Percentiles rank a stretch among this genome's conserved stretches.
Evolutionary conservation across 1,140 invertebrate genomes (phyloP).

Genomic region (Hyphantria cunea): DNA sequence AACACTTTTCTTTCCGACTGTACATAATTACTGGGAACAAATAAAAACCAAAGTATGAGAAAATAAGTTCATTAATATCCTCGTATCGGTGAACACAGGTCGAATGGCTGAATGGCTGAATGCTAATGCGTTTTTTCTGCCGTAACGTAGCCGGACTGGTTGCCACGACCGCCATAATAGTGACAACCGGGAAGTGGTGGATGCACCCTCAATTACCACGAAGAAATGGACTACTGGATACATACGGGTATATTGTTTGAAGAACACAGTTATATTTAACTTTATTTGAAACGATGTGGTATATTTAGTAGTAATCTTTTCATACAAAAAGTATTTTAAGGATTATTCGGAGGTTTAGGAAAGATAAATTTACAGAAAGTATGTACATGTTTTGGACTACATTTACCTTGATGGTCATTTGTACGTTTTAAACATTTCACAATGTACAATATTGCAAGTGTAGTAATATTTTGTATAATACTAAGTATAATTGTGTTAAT

Average conservation of each 20-base stretch:
- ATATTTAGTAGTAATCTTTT: too few relatives aligned
- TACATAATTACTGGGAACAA: neutral
- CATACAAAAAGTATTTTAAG: too few relatives aligned
- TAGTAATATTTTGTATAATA: too few relatives aligned
- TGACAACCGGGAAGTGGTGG: constrained; percentile 50
- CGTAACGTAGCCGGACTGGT: constrained; percentile 37
- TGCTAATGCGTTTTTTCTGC: constrained; percentile 44
- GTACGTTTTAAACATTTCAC: too few relatives aligned
- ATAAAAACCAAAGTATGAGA: constrained; percentile 4
- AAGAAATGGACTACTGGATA: constrained; percentile 56
- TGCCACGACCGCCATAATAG: constrained; percentile 49
- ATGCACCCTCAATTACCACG: constrained; percentile 56
- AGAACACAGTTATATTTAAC: neutral
- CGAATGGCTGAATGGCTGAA: constrained; percentile 10
- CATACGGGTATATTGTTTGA: constrained; percentile 26
- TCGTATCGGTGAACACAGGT: neutral
- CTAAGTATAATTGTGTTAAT: too few relatives aligned
- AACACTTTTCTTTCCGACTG: too few relatives aligned
- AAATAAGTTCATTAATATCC: constrained; percentile 28
- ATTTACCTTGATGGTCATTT: too few relatives aligned
- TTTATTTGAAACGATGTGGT: neutral
- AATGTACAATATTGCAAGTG: too few relatives aligned
- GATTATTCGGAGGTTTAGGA: too few relatives aligned
- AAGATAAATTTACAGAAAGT: too few relatives aligned
- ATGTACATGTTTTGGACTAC: too few relatives aligned